These are phyloP conservation scores for Tetranychus urticae DNA, from an alignment of 1,140 invertebrate species.

Conservation along the genomic window DNA sequence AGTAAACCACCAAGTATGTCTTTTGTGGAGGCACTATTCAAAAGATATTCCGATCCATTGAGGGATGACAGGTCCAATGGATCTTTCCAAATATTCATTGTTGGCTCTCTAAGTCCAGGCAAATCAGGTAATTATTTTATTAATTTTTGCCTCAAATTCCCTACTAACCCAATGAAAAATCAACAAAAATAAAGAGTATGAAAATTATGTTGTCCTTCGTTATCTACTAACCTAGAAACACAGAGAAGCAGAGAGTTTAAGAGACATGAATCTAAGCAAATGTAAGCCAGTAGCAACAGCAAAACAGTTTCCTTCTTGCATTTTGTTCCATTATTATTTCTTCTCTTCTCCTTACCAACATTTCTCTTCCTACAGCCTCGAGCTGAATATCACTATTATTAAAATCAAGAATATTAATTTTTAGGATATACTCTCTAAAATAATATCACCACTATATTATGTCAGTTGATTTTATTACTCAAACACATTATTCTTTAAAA, in stretches of 20 bases:
- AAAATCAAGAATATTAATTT: too few relatives aligned
- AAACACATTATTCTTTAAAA: neutral
- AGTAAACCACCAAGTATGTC: neutral
- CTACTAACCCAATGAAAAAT: neutral
- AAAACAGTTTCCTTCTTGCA: neutral
- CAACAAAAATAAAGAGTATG: neutral
- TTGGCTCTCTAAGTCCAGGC: slow-evolving; percentile 2
- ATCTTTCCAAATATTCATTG: slow-evolving; percentile 3
- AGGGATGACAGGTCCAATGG: neutral
- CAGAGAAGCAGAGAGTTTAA: neutral
- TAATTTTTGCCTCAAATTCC: too few relatives aligned
- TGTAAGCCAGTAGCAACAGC: neutral
- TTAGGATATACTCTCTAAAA: neutral
- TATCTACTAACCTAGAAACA: neutral
- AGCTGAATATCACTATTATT: too few relatives aligned
- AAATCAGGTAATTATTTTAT: neutral
- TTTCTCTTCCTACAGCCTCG: too few relatives aligned
- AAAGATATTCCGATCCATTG: neutral
- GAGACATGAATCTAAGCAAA: neutral
- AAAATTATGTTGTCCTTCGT: neutral
- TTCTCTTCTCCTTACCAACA: too few relatives aligned
- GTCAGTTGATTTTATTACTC: neutral
- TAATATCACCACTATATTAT: neutral
- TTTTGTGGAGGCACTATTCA: neutral
- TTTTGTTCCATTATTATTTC: too few relatives aligned